A percentile compares a stretch with the other conserved stretches of the same genome.
phyloP scores from a whole-genome alignment of 2,797 vertebrate genomes.

The Galago senegalensis region DNA sequence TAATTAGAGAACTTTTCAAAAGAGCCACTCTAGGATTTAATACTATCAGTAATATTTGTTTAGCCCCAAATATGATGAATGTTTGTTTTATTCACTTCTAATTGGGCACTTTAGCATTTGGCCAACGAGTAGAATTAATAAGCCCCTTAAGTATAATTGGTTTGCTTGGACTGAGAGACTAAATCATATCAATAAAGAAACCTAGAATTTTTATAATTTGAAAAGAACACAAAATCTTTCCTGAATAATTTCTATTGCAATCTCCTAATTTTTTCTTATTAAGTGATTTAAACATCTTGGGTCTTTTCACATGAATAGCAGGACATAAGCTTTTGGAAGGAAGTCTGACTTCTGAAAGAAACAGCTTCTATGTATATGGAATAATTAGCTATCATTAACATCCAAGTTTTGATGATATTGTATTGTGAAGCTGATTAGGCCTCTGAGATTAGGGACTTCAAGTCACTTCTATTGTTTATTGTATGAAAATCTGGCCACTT shows the following conservation, averaged over 20 bases:
- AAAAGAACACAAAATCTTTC: background rate
- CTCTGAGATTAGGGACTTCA: conserved; percentile 84
- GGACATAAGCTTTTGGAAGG: conserved; percentile 78
- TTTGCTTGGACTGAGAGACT: conserved; percentile 67
- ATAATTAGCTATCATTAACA: conserved; percentile 92
- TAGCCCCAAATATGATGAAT: conserved; percentile 38
- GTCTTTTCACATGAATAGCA: conserved; percentile 81
- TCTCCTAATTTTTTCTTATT: conserved; percentile 79
- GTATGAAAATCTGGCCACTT: conserved; percentile 90
- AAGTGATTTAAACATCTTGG: conserved; percentile 68
- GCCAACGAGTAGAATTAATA: conserved; percentile 75
- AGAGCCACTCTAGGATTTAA: conserved; percentile 72
- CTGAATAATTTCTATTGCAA: conserved; percentile 60
- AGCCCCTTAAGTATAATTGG: conserved; percentile 79
- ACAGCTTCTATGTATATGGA: conserved; percentile 87
- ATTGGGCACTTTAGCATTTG: conserved; percentile 69
- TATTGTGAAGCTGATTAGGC: conserved; percentile 89
- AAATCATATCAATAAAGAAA: conserved; percentile 79
- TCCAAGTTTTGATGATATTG: conserved; percentile 89
- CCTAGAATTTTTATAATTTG: conserved; percentile 52
- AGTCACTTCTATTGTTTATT: conserved; percentile 89
- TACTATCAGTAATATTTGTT: conserved; percentile 46
- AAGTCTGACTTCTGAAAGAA: conserved; percentile 84
- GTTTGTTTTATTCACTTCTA: conserved; percentile 77
- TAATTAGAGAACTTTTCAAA: conserved; percentile 78